Base-by-base conservation (phyloP, 2,113 vertebrate species). In the Scartelaos histophorus region DNA sequence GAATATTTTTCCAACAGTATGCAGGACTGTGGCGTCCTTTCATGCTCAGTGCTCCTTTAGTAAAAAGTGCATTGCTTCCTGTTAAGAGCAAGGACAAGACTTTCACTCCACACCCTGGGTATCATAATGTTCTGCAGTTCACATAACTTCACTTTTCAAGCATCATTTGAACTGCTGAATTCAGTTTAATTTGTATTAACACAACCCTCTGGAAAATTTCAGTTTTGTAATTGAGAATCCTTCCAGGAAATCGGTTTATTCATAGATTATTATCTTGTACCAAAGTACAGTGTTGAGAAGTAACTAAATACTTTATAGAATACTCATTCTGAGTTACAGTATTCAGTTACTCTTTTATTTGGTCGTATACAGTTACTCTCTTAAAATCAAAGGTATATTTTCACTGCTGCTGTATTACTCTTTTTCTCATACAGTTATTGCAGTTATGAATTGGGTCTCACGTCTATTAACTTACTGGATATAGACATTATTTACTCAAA, bases 71-170 rank as follows among this genome's bases (percentile, higher is more conserved):
- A 53, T 54, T n/a, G 51, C 21, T 9, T 19, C 17, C n/a, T 47
- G 15, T 21, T 11, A 43, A 43, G 9, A 17, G n/a, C 51, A 95
- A 83, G 95, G 94, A 56, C 95, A 96, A 84, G 96, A 95, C 74
- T 92, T 94, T n/a, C 94, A 95, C 61, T 96, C 94, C 79, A 95
- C 94, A 80, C 0, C 93, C 94, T 94, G 94, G 10, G 86, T 13
- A 94, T 95, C 0, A 95, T 95, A 80, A n/a, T 16, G 19, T 35
- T 62, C 1, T 35, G 58, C 16, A 12, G 4, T 64, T 35, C 7
- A n/a, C 15, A 34, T 57, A 15, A 16, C 11, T 54, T 54, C n/a
- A 54, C 7, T 54, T 2, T 21, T 19, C n/a, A 54, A 21, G 17
- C 51, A 53, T 53, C 51, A 53, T 53, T 53, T n/a, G 7, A 10